Base-by-base conservation (phyloP, 1,140 invertebrate genomes). In the Drosophila sp. region DNA sequence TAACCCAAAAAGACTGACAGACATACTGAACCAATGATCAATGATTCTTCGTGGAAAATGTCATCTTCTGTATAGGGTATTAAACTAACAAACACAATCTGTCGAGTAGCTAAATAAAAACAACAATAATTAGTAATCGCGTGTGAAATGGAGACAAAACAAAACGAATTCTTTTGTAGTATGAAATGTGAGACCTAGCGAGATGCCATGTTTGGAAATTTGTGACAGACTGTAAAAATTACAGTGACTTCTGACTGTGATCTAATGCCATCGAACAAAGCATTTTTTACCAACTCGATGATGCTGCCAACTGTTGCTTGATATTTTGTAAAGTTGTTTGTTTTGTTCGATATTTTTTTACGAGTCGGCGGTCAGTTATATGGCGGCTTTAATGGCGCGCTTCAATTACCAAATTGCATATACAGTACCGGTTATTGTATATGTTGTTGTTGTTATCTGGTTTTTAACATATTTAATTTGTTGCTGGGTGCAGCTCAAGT, bases 331-430 rank as follows among this genome's bases (percentile, higher is more conserved):
- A 7, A 16, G 13, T 41, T 34, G 27, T 43, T 48, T 57, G 7
- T 32, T 40, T 32, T 50, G 21, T 57, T 29, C 5, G n/a, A 21
- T 21, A 21, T 21, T 21, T 2, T 21, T 4, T 21, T 43, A 67
- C 4, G 18, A 64, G 25, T 43, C 21, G 43, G 32, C 50, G 36
- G 21, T 76, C 54, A 61, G 48, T 66, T 50, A 41, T 29, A 29
- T 45, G 8, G 7, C 14, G 6, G 34, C 7, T 50, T 76, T 32
- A 43, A 76, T 67, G 43, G n/a, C 38, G 67, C 67, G 76, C 80
- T 80, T 64, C 38, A 76, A 73, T 76, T 66, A 40, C 57, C 25
- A 53, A 50, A 67, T 56, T 71, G 62, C 43, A 59, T 29, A 45
- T 69, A 36, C 66, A 57, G 11, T 13, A 25, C 18, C 54, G 40